phyloP scores from a whole-genome alignment of 2,113 vertebrate species.

The Melanerpes aurifrons region DNA sequence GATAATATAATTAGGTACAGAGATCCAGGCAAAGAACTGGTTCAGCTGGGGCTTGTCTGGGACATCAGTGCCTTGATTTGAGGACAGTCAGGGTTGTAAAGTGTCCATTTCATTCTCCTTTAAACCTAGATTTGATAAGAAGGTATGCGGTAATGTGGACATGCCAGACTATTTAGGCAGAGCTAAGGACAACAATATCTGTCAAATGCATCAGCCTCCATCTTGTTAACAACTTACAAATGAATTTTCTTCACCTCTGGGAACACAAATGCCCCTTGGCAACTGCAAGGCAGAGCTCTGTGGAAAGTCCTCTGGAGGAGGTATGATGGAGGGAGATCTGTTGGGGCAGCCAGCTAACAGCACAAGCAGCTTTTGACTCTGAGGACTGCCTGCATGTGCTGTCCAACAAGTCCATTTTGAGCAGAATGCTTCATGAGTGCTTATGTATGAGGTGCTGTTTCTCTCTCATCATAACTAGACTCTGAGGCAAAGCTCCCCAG shows the following conservation, averaged over 20 bases:
- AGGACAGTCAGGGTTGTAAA: background rate
- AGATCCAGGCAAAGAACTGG: conserved; percentile 1
- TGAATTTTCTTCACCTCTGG: background rate
- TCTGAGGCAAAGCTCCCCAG: fast-evolving
- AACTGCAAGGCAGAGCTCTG: background rate
- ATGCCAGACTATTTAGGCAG: background rate
- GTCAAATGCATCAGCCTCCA: background rate
- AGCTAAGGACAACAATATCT: background rate
- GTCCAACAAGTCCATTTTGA: background rate
- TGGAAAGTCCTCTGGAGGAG: background rate
- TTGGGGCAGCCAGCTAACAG: background rate
- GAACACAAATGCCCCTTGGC: background rate
- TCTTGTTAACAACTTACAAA: conserved; percentile 1
- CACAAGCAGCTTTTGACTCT: background rate
- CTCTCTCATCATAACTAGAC: background rate
- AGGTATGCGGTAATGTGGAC: background rate
- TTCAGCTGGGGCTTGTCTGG: background rate
- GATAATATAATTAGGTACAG: conserved; percentile 17
- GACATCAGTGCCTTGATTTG: background rate
- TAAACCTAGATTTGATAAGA: background rate
- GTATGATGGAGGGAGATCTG: background rate
- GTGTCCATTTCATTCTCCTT: background rate
- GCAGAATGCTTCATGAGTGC: background rate
- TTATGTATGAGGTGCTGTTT: conserved; percentile 6
- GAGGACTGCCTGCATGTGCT: background rate